A percentile compares a stretch with the other conserved stretches of the same genome.
phyloP scores from a whole-genome alignment of 2,888 invertebrate species.

The Romanomermis culicivorax region DNA sequence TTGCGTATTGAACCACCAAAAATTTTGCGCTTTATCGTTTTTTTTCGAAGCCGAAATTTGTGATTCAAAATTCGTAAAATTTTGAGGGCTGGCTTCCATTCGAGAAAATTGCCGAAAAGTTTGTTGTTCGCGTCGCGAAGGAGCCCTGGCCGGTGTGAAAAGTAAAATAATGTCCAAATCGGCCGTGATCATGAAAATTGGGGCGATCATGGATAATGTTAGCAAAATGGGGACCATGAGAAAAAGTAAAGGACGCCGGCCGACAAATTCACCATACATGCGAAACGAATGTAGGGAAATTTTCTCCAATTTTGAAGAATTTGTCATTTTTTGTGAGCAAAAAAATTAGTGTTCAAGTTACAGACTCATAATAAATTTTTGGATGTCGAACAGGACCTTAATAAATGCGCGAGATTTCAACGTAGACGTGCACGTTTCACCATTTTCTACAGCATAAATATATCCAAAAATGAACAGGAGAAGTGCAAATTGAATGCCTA shows the following conservation, averaged over 20 bases:
- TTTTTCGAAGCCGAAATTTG: neutral
- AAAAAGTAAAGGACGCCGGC: neutral
- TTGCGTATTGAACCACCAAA: neutral
- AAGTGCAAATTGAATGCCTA: no score
- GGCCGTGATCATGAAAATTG: neutral
- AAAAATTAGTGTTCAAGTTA: no score
- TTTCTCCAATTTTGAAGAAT: no score
- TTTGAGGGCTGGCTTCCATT: neutral
- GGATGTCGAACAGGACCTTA: no score
- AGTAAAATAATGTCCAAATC: neutral
- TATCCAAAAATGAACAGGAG: no score
- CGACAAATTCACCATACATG: slow-evolving; percentile 1
- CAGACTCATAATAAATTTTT: no score
- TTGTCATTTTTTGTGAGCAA: no score
- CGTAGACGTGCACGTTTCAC: no score
- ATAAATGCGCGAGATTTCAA: no score
- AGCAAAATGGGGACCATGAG: neutral
- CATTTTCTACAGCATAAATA: no score
- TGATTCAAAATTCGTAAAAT: neutral
- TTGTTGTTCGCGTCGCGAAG: neutral
- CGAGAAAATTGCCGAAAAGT: slow-evolving; percentile 1
- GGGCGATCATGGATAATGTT: neutral
- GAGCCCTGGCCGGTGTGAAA: neutral
- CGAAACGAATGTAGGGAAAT: no score
- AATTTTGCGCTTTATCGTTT: neutral